phyloP scores from a whole-genome alignment of 2,113 vertebrate species.

The Lethenteron reissneri region DNA sequence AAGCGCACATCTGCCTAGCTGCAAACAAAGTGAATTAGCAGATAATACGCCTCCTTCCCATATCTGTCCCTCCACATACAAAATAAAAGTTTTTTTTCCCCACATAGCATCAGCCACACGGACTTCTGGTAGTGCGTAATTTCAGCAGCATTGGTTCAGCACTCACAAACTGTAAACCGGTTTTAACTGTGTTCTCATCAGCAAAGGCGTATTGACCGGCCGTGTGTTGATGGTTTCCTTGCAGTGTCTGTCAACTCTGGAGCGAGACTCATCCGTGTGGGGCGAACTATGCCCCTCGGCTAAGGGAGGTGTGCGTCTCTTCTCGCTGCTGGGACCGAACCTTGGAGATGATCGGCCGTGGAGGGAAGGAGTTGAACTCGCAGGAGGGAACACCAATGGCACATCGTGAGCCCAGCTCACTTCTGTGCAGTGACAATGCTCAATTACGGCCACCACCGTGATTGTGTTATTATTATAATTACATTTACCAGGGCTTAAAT shows the following conservation, averaged over 20 bases:
- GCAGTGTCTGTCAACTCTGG: constrained; percentile 31
- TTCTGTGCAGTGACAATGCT: too few species aligned
- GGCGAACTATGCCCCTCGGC: constrained; percentile 54
- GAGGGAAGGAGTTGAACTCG: too few species aligned
- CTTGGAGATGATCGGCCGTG: not conserved
- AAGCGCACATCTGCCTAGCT: too few species aligned
- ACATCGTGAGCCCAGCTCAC: too few species aligned
- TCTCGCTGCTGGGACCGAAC: constrained; percentile 19
- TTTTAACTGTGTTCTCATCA: not conserved
- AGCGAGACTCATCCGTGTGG: constrained; percentile 30
- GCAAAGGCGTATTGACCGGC: not conserved
- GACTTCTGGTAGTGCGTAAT: not conserved
- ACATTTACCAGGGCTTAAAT: too few species aligned
- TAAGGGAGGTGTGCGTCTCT: constrained; percentile 43
- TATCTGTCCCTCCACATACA: not conserved
- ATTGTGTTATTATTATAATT: too few species aligned
- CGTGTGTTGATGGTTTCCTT: constrained; percentile 7
- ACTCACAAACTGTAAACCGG: not conserved
- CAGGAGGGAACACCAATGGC: too few species aligned
- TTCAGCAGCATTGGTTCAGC: not conserved
- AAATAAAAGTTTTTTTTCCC: not conserved
- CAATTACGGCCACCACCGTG: too few species aligned
- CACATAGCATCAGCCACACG: too few species aligned
- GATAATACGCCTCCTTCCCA: not conserved
- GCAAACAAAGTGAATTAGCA: too few species aligned